phyloP scores from a whole-genome alignment of 2,888 invertebrate genomes.

The Ophion ellenae region DNA sequence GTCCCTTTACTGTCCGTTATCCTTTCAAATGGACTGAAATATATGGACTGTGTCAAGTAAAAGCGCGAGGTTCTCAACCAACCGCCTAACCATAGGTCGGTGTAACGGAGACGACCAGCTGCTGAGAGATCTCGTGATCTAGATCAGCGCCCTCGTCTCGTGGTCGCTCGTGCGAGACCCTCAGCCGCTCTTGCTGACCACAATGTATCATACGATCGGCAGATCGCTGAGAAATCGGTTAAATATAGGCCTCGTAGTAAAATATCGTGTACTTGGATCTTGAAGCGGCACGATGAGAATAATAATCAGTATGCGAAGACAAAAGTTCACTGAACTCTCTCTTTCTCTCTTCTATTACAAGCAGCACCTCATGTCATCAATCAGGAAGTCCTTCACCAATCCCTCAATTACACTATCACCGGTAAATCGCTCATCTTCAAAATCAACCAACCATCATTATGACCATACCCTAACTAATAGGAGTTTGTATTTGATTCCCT shows the following conservation, averaged over 20 bases:
- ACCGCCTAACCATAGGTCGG: not conserved
- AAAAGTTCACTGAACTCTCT: constrained; percentile 34
- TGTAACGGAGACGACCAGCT: constrained; percentile 9
- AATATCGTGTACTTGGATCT: constrained; percentile 35
- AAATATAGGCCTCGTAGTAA: constrained; percentile 4
- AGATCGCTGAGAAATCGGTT: constrained; percentile 32
- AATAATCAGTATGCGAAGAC: constrained; percentile 24
- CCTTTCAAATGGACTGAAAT: not conserved
- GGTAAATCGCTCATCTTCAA: no score
- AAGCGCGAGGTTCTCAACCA: constrained; percentile 21
- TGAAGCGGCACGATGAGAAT: constrained; percentile 49
- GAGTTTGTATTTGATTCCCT: no score
- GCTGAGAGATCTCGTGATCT: constrained; percentile 60
- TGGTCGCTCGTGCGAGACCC: constrained; percentile 63
- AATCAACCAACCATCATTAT: no score
- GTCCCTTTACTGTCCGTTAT: constrained; percentile 25
- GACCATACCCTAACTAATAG: no score
- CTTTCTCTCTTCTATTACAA: not conserved
- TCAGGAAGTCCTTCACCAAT: not conserved
- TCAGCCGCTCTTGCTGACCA: constrained; percentile 28
- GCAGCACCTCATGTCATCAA: not conserved
- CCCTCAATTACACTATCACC: not conserved
- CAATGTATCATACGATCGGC: not conserved
- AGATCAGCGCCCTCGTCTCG: constrained; percentile 52
- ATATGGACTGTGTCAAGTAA: constrained; percentile 9